Evolutionary conservation across 2,888 invertebrate species (phyloP), one percentile per base, ranked within the genome.

Genomic region (Lithophane socia): DNA sequence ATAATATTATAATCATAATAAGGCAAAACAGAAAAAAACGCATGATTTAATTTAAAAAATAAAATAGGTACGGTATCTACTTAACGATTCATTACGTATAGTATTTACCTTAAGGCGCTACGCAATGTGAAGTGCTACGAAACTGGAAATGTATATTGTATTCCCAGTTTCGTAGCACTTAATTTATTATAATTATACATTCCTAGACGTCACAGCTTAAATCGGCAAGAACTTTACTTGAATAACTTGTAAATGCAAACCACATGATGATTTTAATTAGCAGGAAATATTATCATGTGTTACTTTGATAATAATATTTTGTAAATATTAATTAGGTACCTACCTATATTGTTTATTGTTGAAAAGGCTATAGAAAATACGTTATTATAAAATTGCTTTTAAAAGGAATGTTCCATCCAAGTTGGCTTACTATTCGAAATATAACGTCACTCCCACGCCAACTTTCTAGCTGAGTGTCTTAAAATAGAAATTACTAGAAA

Each of bases 401-500:
- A 18, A 12, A 42, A 74, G n/a, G 18, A 63, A 44, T 73, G 2
- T 4, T 44, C 5, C 12, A 24, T 13, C 2, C 1, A 49, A 60
- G n/a, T 61, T 12, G n/a, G 29, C 29, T 37, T 18, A 18, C n/a
- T 60, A 16, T 49, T 29, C 24, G 42, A 80, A 64, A 75, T 80
- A 71, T 52, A 61, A 63, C 44, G 44, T 37, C 61, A 79, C 68
- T 79, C 68, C 68, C 73, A 79, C 74, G 24, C 29, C 13, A 4
- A 18, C 24, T 13, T 54, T 21, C 29, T 63, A 65, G 64, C 13
- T n/a, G 9, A 63, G 18, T 44, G 13, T 21, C 56, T 82, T 29
- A 37, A 75, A 79, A 79, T 69, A 79, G 18, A 76, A 68, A 54
- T 58, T 5, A 82, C n/a, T 29, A 52, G 49, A 64, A 68, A 56